phyloP scores from a whole-genome alignment of 2,888 invertebrate species.

The Ptychoptera contaminata region DNA sequence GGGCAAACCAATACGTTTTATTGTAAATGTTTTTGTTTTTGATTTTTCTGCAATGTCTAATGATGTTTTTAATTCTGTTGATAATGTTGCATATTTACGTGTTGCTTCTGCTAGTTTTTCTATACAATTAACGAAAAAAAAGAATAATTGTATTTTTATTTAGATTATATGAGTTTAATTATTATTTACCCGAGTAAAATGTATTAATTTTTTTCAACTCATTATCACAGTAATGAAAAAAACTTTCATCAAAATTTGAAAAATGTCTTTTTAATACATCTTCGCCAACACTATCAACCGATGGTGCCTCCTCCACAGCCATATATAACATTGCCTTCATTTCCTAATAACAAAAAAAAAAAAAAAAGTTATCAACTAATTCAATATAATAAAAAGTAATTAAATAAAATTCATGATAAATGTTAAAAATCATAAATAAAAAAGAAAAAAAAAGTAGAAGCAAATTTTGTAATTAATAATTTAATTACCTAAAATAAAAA shows the following conservation, averaged over 20 bases:
- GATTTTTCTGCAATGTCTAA: slow-evolving; percentile 35
- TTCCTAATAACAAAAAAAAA: slow-evolving; percentile 40
- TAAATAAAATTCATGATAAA: too few species aligned
- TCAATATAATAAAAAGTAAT: too few species aligned
- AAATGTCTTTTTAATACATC: slow-evolving; percentile 76
- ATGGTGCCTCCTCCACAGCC: slow-evolving; percentile 80
- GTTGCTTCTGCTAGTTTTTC: slow-evolving; percentile 97
- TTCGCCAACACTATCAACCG: slow-evolving; percentile 77
- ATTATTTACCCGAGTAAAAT: slow-evolving; percentile 53
- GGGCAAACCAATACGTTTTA: slow-evolving; percentile 40
- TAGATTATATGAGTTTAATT: too few species aligned
- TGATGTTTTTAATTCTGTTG: slow-evolving; percentile 63
- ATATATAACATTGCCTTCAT: slow-evolving; percentile 93
- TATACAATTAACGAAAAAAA: slow-evolving; percentile 22
- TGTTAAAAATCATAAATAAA: too few species aligned
- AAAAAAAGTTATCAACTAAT: neutral
- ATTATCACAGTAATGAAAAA: slow-evolving; percentile 88
- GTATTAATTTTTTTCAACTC: slow-evolving; percentile 94
- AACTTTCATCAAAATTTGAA: slow-evolving; percentile 88
- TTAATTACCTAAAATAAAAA: too few species aligned
- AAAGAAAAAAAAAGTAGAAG: too few species aligned
- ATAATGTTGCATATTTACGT: slow-evolving; percentile 78
- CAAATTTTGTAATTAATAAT: too few species aligned
- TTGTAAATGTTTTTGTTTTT: slow-evolving; percentile 29
- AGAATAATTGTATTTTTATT: slow-evolving; percentile 21